Evolutionary conservation across 2,797 vertebrate genomes (phyloP).

Genomic region (Lemur catta): DNA sequence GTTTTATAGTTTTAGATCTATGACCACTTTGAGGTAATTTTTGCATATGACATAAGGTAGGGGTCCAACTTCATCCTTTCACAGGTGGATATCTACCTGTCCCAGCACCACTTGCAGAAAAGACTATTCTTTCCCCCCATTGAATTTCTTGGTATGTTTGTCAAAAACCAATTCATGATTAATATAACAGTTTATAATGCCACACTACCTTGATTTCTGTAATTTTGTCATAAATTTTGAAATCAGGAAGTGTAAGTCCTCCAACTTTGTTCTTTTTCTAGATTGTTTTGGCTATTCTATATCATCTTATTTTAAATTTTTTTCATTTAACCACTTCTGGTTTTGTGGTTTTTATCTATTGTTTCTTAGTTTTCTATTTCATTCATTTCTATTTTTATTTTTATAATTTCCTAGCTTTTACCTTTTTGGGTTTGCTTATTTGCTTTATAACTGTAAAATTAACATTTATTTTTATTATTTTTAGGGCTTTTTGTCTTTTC

Average conservation of each 20-base stretch:
- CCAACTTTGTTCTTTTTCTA: not conserved
- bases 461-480: not conserved
- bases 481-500: not conserved
- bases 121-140: not conserved
- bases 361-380: not conserved
- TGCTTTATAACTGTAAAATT: not conserved
- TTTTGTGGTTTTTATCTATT: not conserved
- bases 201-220: not conserved
- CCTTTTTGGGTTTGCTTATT: not conserved
- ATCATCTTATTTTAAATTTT: not conserved
- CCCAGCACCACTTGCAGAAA: not conserved
- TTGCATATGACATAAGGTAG: not conserved
- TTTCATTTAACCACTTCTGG: not conserved
- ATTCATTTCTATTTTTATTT: not conserved
- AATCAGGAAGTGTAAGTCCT: not conserved
- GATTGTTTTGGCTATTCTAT: not conserved
- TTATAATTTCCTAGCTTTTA: not conserved
- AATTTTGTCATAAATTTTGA: not conserved
- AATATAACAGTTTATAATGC: not conserved
- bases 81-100: not conserved
- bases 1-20: not conserved
- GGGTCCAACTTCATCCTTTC: not conserved
- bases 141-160: not conserved
- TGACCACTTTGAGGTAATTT: not conserved
- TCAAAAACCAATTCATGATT: not conserved